These are phyloP conservation scores for Eumerus sabulonum DNA, from an alignment of 2,888 invertebrate genomes.

Conservation along the genomic window DNA sequence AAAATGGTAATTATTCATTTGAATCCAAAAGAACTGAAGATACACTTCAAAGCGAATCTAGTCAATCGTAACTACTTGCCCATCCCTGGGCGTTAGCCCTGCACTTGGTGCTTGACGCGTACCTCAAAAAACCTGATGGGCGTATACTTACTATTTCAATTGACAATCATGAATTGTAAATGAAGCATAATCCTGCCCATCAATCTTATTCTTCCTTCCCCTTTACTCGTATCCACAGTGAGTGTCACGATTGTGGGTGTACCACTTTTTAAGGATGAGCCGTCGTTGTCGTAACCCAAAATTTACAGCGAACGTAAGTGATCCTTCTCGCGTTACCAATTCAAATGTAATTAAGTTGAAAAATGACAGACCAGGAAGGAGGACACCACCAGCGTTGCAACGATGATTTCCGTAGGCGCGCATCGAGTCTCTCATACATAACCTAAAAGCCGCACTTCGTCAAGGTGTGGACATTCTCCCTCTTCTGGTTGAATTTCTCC, in stretches of 20 bases:
- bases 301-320: conserved; percentile 50
- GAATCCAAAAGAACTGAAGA: conserved; percentile 38
- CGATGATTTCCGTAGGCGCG: conserved; percentile 59
- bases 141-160: conserved; percentile 59
- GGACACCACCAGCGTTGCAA: conserved; percentile 54
- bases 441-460: conserved; percentile 13
- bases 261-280: conserved; percentile 59
- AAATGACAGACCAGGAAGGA: conserved; percentile 60
- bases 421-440: conserved; percentile 6
- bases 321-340: conserved; percentile 69
- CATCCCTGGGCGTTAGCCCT: neutral
- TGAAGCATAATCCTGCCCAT: conserved; percentile 61
- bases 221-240: too few relatives aligned
- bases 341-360: conserved; percentile 67
- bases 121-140: conserved; percentile 16
- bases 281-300: conserved; percentile 33
- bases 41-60: conserved; percentile 40
- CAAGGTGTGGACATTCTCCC: conserved; percentile 55
- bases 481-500: conserved; percentile 51
- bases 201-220: conserved; percentile 39
- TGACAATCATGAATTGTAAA: conserved; percentile 65
- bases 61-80: conserved; percentile 3
- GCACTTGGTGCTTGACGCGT: conserved; percentile 44
- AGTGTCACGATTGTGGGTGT: conserved; percentile 49
- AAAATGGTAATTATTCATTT: conserved; percentile 46